A percentile compares a stretch with the other conserved stretches of the same genome.
Evolutionary conservation across 2,113 vertebrate species (phyloP).

Genomic region (Cygnus atratus): DNA sequence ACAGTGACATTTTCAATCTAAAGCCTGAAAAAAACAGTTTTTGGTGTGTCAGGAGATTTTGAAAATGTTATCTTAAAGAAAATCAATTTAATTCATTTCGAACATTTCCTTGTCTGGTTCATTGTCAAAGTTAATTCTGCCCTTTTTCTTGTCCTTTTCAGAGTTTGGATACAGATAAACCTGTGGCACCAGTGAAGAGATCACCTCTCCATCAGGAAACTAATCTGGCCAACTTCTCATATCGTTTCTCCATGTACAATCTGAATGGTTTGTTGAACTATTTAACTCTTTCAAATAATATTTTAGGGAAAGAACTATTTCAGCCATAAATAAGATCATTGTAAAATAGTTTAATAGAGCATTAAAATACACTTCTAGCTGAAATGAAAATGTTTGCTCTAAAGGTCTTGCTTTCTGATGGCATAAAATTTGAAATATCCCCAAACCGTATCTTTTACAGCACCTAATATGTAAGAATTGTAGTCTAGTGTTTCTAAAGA

Average conservation of each 20-base stretch:
- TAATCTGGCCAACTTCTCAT: constrained; percentile 99
- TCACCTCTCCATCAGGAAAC: constrained; percentile 95
- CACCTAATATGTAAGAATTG: neutral
- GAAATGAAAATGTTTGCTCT: neutral
- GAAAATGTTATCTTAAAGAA: neutral
- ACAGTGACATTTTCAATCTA: neutral
- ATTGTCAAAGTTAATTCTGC: neutral
- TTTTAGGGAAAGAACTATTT: neutral
- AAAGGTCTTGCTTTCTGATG: neutral
- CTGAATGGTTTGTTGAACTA: constrained; percentile 88
- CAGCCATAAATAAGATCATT: neutral
- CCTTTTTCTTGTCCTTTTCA: constrained; percentile 38
- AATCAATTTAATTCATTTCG: neutral
- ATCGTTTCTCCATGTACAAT: constrained; percentile 99
- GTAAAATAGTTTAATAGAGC: neutral
- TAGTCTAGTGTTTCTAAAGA: neutral
- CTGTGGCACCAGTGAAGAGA: constrained; percentile 88
- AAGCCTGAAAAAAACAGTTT: neutral
- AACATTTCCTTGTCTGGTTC: neutral
- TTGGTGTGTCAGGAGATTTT: neutral
- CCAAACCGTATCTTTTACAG: neutral
- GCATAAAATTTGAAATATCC: neutral
- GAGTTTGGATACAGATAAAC: constrained; percentile 94
- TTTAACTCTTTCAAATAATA: neutral
- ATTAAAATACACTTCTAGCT: neutral